Base-by-base conservation (phyloP, 2,113 vertebrate species). In the Condylura cristata region DNA sequence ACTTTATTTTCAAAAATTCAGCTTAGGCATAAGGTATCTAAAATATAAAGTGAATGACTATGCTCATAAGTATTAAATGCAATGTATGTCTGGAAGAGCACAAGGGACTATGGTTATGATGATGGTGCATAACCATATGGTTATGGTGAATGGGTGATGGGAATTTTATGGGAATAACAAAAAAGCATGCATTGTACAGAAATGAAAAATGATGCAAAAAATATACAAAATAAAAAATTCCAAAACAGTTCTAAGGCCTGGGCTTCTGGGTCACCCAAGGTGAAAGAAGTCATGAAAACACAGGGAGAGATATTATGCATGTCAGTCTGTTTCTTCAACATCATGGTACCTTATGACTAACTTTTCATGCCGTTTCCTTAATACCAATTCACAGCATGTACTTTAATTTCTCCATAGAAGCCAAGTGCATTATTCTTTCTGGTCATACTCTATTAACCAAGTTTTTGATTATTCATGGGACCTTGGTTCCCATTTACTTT, bases 401-500 rank as follows among this genome's bases (percentile, higher is more conserved):
- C 95, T 96, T 96, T 96, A 96, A 97, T 97, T 96, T 97, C 94
- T 95, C 82, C 78, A 92, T 94, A 94, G 93, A 95, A 96, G 78
- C 84, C 88, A 86, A 94, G 74, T 58, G 86, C 90, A 93, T 97
- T 97, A 96, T 95, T 96, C 93, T 96, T 92, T 94, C 72, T 90
- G 91, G 93, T 96, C 95, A 95, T 97, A 96, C 92, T 96, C 95
- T 96, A 76, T 97, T 97, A 97, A 96, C 94, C 96, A 97, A 93
- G 93, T 96, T 97, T 97, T 94, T 97, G 83, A 97, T 97, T 97
- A 96, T 97, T 97, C 94, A 95, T 95, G 93, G 88, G 74, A 95
- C 93, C 93, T 89, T 86, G 24, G 90, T 68, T 95, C 74, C 90
- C 96, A 96, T 93, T 96, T 94, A 80, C 82, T 95, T 97, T 96